Conservation (phyloP, 2,113 vertebrate species). For the Scolopax mira region DNA sequence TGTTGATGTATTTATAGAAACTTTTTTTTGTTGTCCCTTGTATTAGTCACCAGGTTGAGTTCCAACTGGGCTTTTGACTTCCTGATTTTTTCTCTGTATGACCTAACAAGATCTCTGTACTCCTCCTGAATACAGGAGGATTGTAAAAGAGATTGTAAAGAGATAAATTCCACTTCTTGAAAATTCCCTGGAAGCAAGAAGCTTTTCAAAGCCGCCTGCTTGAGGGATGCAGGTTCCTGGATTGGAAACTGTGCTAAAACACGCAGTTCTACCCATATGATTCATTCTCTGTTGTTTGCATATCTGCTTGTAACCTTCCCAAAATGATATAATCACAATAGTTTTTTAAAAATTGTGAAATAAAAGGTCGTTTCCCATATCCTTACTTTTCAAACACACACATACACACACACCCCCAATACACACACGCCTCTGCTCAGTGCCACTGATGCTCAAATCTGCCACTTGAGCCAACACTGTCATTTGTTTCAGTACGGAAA, state of each 20-base stretch:
- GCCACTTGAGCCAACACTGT: accelerated
- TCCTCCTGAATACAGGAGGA: too few species aligned
- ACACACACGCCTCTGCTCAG: background rate
- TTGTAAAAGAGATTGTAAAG: too few species aligned
- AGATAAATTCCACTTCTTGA: background rate
- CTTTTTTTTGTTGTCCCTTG: too few species aligned
- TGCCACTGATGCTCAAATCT: background rate
- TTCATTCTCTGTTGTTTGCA: background rate
- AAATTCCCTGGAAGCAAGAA: background rate
- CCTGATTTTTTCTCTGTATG: too few species aligned
- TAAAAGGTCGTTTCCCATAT: background rate
- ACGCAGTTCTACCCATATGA: background rate
- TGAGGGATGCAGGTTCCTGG: background rate
- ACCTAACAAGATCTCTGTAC: too few species aligned
- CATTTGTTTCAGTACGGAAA: background rate
- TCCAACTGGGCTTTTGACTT: too few species aligned
- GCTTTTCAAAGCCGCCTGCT: background rate
- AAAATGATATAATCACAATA: background rate
- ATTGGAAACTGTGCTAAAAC: background rate
- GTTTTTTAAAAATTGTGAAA: background rate
- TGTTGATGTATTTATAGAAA: too few species aligned
- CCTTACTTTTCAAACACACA: background rate
- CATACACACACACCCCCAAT: too few species aligned
- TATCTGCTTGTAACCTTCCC: background rate
- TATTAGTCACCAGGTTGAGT: too few species aligned